Evolutionary conservation across 2,888 invertebrate genomes (phyloP), one percentile per base, ranked within the genome.

Genomic region (Vesta saturnalis): DNA sequence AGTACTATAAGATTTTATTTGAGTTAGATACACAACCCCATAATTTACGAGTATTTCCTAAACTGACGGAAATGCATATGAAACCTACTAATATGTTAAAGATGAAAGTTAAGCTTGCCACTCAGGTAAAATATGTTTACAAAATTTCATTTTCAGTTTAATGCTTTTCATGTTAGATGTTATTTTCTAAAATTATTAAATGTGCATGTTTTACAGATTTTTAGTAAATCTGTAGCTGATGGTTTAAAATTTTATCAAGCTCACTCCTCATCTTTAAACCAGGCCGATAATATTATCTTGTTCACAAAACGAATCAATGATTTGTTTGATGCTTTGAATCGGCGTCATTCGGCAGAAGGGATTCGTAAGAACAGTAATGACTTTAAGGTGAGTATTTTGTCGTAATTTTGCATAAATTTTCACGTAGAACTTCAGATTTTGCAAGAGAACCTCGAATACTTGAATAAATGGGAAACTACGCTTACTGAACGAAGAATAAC

Each of bases 151-250:
- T 49, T 16, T 49, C 18, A 6, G n/a, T n/a, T 49, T 49, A 23
- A 23, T 23, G 23, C 23, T 23, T n/a, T n/a, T n/a, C n/a, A n/a
- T n/a, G n/a, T n/a, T n/a, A n/a, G n/a, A n/a, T n/a, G n/a, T n/a
- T n/a, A n/a, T n/a, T n/a, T n/a, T n/a, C n/a, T n/a, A n/a, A n/a
- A n/a, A n/a, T n/a, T n/a, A n/a, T n/a, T 23, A 23, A 23, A 14
- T 8, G 57, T 60, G 12, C 56, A 43, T 19, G 57, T 59, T 65
- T 23, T 3, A 8, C 55, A 70, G 67, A 62, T 70, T 12, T 58
- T 58, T 18, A 39, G 58, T 35, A 58, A 58, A 8, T 22, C 23
- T 21, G 46, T 58, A 19, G 58, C 46, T 10, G 43, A 58, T 39
- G 58, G 58, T 12, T 16, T 43, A n/a, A 58, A 19, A 1, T 39